Base-by-base conservation (phyloP, 2,888 invertebrate genomes). In the Drosophila mayaguana region DNA sequence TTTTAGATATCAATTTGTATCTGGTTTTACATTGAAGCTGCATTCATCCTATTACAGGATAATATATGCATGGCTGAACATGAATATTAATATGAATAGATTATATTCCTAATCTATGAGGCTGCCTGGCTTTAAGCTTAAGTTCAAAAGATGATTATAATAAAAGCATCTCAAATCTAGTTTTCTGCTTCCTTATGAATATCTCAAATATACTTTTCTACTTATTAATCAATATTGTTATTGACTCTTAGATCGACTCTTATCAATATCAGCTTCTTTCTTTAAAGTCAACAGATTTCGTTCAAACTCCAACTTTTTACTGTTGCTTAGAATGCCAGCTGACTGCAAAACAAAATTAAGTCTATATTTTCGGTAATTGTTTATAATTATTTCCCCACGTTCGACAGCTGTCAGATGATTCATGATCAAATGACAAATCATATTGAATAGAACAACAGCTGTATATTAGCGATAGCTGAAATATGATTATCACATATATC, bases 361-460 rank as follows among this genome's bases (percentile, higher is more conserved):
- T 25, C 16, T 25, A 25, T 9, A 3, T 16, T 28, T 34, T 51
- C 20, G 34, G 20, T 51, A 51, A 51, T 34, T 51, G 51, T 20
- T 51, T 51, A 8, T 14, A 51, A 51, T 51, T 34, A 51, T 50
- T 12, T 9, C 3, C 32, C 28, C 9, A 25, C 46, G 25, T n/a
- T 48, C 25, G 25, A 48, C 28, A 48, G 48, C n/a, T 48, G 48
- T 32, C 32, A 18, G 6, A n/a, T 50, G 48, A 48, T 18, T 48
- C 48, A 48, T 18, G 28, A 48, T 48, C 48, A 11, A 48, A 32
- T 48, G 28, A 48, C 48, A 18, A 50, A 46, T 46, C 25, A 25
- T 25, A 25, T 25, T 9, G 9, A 25, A 4, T 25, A 25, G 16
- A 46, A 6, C 28, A 48, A 12, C 48, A 48, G 28, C 18, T 32